A percentile compares a stretch with the other conserved stretches of the same genome.
These are phyloP conservation scores for Triops cancriformis DNA, from an alignment of 1,140 invertebrate species.

Conservation along the genomic window DNA sequence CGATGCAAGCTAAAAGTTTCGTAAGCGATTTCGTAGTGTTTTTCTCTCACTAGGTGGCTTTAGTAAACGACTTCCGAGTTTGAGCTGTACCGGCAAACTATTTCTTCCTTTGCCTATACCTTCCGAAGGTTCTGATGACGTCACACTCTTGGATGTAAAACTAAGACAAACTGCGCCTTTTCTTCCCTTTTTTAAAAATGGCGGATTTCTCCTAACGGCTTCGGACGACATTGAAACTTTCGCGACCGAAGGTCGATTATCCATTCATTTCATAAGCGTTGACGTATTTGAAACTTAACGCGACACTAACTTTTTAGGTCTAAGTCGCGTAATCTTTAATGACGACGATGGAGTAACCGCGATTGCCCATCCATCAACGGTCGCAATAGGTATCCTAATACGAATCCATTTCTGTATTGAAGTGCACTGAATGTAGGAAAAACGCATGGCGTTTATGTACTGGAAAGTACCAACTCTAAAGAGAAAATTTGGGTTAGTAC, in stretches of 20 bases:
- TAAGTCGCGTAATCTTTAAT: slow-evolving; percentile 34
- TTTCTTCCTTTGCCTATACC: slow-evolving; percentile 40
- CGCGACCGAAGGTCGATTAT: slow-evolving; percentile 31
- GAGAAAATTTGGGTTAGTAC: slow-evolving; percentile 32
- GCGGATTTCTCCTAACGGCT: slow-evolving; percentile 43
- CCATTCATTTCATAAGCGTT: neutral
- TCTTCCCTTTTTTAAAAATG: slow-evolving; percentile 36
- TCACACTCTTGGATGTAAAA: slow-evolving; percentile 43
- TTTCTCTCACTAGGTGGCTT: slow-evolving; percentile 35
- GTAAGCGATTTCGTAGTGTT: neutral
- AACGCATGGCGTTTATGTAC: slow-evolving; percentile 44
- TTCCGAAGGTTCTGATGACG: slow-evolving; percentile 30
- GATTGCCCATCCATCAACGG: slow-evolving; percentile 42
- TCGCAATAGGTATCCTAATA: slow-evolving; percentile 34
- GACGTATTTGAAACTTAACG: too few relatives aligned
- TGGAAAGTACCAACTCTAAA: slow-evolving; percentile 15
- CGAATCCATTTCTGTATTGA: neutral
- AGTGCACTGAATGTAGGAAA: slow-evolving; percentile 30
- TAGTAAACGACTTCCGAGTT: slow-evolving; percentile 43
- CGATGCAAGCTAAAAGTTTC: too few relatives aligned
- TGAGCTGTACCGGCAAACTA: slow-evolving; percentile 42
- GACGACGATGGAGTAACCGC: slow-evolving; percentile 40
- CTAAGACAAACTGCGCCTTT: slow-evolving; percentile 43
- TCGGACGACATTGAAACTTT: slow-evolving; percentile 44
- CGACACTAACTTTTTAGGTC: slow-evolving; percentile 16